Evolutionary conservation across 1,140 invertebrate species (phyloP).

Genomic region (Drosophila equinoxialis): DNA sequence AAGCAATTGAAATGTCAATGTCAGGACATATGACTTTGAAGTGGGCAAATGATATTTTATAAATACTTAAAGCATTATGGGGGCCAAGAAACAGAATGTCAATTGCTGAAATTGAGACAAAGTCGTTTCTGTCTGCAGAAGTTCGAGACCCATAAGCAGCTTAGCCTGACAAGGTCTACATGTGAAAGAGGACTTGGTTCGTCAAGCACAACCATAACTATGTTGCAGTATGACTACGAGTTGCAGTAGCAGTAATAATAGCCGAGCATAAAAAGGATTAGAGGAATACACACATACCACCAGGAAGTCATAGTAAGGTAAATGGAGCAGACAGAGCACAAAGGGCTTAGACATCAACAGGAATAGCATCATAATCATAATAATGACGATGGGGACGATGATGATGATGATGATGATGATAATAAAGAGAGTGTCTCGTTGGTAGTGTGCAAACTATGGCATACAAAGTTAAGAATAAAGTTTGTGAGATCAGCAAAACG

Average conservation of each 20-base stretch:
- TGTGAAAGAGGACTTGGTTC: conserved; percentile 33
- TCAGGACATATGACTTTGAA: conserved; percentile 45
- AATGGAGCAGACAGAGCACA: conserved; percentile 55
- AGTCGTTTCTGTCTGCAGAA: conserved; percentile 16
- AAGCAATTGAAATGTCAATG: conserved; percentile 59
- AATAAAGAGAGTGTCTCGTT: conserved; percentile 49
- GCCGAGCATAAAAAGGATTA: conserved; percentile 68
- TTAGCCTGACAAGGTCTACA: conserved; percentile 39
- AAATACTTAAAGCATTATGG: conserved; percentile 58
- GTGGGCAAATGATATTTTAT: conserved; percentile 39
- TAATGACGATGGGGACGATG: conserved; percentile 14
- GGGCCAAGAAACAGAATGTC: conserved; percentile 40
- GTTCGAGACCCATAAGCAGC: conserved; percentile 53
- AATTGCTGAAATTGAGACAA: conserved; percentile 67
- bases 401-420: conserved; percentile 44
- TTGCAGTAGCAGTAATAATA: conserved; percentile 48
- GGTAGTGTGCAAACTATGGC: conserved; percentile 34
- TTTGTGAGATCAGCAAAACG: conserved; percentile 4
- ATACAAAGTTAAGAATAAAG: conserved; percentile 38
- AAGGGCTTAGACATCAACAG: conserved; percentile 26
- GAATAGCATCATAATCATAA: conserved; percentile 23
- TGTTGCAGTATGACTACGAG: conserved; percentile 45
- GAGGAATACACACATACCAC: conserved; percentile 28
- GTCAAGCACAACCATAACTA: conserved; percentile 70
- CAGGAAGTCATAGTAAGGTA: conserved; percentile 76